Evolutionary conservation across 2,888 invertebrate species (phyloP).

Genomic region (Meteorus cinctellus): DNA sequence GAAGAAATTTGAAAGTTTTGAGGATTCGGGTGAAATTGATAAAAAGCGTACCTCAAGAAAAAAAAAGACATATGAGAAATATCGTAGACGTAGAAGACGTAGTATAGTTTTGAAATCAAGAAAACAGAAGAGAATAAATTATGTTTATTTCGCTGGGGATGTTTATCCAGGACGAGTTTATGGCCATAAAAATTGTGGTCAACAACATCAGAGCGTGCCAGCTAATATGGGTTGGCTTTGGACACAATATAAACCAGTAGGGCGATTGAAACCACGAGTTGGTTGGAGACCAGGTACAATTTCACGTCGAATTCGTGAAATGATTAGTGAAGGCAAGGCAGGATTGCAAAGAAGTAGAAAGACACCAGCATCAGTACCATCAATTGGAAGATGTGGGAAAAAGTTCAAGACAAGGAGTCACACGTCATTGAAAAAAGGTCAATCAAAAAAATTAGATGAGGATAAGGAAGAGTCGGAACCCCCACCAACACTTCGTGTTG

Average conservation of each 20-base stretch:
- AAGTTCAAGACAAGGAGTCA: slow-evolving; percentile 46
- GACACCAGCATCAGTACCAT: slow-evolving; percentile 44
- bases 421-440: slow-evolving; percentile 50
- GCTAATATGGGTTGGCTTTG: slow-evolving; percentile 71
- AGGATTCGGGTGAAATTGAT: not conserved
- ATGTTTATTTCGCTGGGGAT: slow-evolving; percentile 64
- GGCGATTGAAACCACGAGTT: slow-evolving; percentile 59
- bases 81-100: slow-evolving; percentile 1
- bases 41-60: not conserved
- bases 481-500: slow-evolving; percentile 69
- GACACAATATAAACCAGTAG: slow-evolving; percentile 56
- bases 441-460: slow-evolving; percentile 45
- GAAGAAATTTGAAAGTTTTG: not conserved
- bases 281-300: slow-evolving; percentile 71
- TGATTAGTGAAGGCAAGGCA: slow-evolving; percentile 55
- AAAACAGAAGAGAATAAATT: slow-evolving; percentile 51
- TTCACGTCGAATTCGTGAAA: slow-evolving; percentile 52
- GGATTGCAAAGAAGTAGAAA: slow-evolving; percentile 45
- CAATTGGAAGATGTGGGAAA: slow-evolving; percentile 41
- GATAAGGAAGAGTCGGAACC: slow-evolving; percentile 57
- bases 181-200: slow-evolving; percentile 65
- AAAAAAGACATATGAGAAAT: slow-evolving; percentile 1
- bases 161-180: slow-evolving; percentile 60
- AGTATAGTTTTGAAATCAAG: slow-evolving; percentile 34
- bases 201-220: slow-evolving; percentile 61